Conservation (phyloP, 2,113 vertebrate species). For the Chloropsis hardwickii region DNA sequence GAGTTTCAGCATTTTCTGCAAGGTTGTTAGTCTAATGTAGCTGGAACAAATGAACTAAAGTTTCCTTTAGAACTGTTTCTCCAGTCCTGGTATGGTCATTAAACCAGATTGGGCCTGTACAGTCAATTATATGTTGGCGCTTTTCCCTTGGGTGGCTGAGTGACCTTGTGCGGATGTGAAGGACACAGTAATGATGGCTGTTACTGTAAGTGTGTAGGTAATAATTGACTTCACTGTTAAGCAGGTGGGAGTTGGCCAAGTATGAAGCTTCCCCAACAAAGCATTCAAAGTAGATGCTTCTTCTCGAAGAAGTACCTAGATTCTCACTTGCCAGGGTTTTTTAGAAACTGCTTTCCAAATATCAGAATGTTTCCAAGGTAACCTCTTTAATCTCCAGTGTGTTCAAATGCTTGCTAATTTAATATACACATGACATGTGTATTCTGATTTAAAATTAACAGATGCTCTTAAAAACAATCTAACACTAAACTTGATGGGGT, state of each 20-base stretch:
- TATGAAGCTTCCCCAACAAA: neutral
- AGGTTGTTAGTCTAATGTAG: neutral
- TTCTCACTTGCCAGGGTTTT: neutral
- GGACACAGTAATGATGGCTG: neutral
- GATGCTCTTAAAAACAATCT: neutral
- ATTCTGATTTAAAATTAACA: constrained; percentile 13
- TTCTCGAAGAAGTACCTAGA: neutral
- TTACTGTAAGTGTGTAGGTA: neutral
- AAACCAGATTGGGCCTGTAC: neutral
- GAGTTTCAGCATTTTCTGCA: neutral
- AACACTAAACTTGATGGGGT: neutral
- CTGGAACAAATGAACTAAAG: neutral
- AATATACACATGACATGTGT: neutral
- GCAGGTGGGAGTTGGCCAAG: neutral
- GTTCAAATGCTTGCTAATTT: neutral
- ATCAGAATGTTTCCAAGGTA: constrained; percentile 23
- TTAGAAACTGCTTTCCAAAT: neutral
- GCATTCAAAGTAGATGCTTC: neutral
- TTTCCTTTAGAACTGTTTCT: neutral
- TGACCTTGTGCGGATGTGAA: neutral
- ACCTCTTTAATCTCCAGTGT: neutral
- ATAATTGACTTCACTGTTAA: neutral
- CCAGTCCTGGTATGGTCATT: neutral
- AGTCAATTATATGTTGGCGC: neutral
- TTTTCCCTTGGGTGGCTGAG: neutral